These are phyloP conservation scores for Spatula versicolor DNA, from an alignment of 2,797 vertebrate species.

Conservation along the genomic window DNA sequence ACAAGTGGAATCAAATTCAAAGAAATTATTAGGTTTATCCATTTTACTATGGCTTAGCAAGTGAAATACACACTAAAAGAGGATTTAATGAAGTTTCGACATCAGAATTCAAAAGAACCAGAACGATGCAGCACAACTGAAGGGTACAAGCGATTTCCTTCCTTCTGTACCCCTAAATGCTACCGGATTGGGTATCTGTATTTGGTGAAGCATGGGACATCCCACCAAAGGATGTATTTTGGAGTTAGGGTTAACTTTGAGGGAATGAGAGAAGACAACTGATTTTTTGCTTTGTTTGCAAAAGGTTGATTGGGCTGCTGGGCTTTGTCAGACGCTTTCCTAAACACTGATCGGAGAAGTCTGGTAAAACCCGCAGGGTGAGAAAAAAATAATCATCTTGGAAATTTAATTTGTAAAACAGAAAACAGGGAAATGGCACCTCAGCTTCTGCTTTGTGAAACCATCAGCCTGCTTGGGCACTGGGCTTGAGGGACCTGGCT, in stretches of 20 bases:
- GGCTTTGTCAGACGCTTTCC: background rate
- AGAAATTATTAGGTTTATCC: background rate
- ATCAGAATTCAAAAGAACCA: background rate
- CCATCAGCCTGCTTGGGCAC: background rate
- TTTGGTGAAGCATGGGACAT: background rate
- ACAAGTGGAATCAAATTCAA: constrained; percentile 32
- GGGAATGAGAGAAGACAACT: background rate
- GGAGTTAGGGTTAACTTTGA: background rate
- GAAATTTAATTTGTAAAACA: background rate
- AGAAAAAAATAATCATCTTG: background rate
- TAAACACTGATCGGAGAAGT: background rate
- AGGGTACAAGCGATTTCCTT: fast-evolving
- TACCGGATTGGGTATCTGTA: background rate
- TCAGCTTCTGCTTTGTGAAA: background rate
- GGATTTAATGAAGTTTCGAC: background rate
- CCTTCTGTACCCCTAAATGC: background rate
- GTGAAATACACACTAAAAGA: background rate
- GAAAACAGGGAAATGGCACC: background rate
- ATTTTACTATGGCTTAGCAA: background rate
- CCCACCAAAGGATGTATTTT: background rate
- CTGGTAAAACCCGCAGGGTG: background rate
- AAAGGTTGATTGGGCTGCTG: background rate
- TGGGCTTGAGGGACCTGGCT: too few species aligned
- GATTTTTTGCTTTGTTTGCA: background rate
- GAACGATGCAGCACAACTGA: background rate